These are phyloP conservation scores for Fissipunctia ypsillon DNA, from an alignment of 2,888 invertebrate genomes.

Conservation along the genomic window DNA sequence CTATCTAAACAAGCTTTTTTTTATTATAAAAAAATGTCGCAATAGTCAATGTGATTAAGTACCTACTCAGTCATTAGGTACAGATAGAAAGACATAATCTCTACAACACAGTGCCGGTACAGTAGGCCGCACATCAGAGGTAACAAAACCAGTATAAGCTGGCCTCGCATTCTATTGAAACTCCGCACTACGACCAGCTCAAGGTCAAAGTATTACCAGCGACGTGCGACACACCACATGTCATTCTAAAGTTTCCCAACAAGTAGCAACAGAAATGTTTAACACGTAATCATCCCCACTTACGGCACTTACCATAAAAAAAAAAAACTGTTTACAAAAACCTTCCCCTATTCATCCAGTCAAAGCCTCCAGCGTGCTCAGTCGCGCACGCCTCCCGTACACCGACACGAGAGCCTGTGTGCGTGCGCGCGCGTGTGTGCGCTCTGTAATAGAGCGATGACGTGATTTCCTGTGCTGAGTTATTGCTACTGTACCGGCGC, in stretches of 20 bases:
- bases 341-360: constrained; percentile 10
- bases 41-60: not conserved
- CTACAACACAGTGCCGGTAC: too few species aligned
- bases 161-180: too few species aligned
- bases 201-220: too few species aligned
- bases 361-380: constrained; percentile 65
- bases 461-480: constrained; percentile 91
- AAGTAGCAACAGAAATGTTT: not conserved
- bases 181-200: too few species aligned
- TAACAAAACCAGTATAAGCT: too few species aligned
- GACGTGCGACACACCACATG: too few species aligned
- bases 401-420: constrained; percentile 61
- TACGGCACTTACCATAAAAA: not conserved
- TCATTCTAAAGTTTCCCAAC: not conserved
- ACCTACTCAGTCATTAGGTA: too few species aligned
- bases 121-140: too few species aligned
- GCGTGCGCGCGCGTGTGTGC: constrained; percentile 69
- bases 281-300: not conserved
- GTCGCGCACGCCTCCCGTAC: constrained; percentile 60
- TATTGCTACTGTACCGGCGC: constrained; percentile 90
- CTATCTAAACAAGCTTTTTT: not conserved
- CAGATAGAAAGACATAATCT: too few species aligned
- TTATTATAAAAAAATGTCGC: not conserved
- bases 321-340: not conserved
- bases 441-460: constrained; percentile 90